phyloP scores from a whole-genome alignment of 2,113 vertebrate species.

The Channa argus region DNA sequence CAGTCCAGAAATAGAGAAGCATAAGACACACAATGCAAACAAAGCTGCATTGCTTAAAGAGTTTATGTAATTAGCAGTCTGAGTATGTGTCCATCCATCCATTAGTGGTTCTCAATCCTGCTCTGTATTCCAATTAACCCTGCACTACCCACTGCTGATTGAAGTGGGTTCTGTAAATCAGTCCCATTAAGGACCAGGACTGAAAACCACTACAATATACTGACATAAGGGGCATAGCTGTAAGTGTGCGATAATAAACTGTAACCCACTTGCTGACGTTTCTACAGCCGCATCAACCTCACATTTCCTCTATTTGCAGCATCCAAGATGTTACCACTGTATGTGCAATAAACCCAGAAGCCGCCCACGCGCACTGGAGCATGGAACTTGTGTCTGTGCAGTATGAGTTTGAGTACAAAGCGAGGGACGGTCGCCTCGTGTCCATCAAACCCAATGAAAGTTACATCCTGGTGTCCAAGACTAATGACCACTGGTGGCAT shows the following conservation, averaged over 20 bases:
- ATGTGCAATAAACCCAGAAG: background rate
- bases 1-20: too few relatives aligned
- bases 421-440: constrained; percentile 86
- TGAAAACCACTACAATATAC: too few relatives aligned
- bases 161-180: too few relatives aligned
- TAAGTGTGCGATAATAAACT: background rate
- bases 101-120: too few relatives aligned
- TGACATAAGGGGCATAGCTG: too few relatives aligned
- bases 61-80: too few relatives aligned
- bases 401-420: constrained; percentile 87
- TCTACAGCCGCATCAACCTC: background rate
- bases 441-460: constrained; percentile 90
- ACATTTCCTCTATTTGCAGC: constrained; percentile 54
- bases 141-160: too few relatives aligned
- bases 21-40: background rate
- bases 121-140: too few relatives aligned
- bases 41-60: too few relatives aligned
- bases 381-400: constrained; percentile 89
- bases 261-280: background rate
- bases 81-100: too few relatives aligned
- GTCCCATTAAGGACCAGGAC: too few relatives aligned
- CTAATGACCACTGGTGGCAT: constrained; percentile 94
- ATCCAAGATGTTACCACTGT: constrained; percentile 14
- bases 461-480: constrained; percentile 88
- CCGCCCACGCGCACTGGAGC: constrained; percentile 32